Base-by-base conservation (phyloP, 2,797 vertebrate species). In the Hemibagrus guttatus region DNA sequence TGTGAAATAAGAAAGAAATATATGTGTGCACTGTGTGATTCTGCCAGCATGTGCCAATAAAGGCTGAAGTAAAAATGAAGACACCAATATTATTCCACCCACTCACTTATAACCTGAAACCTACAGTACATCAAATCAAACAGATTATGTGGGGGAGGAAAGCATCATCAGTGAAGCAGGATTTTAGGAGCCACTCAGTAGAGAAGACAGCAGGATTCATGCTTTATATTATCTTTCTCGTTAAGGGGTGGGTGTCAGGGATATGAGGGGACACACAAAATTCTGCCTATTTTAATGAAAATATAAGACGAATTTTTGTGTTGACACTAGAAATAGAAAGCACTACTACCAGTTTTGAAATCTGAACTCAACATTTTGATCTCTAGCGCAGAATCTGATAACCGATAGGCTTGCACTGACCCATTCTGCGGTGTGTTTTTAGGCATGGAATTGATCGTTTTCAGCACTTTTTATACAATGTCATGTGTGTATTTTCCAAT, bases 41-140 rank as follows among this genome's bases (percentile, higher is more conserved):
- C 84, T 84, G 80, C 83, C 69, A 86, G 80, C 75, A 86, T 85
- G 81, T 89, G 83, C 85, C 86, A 89, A 85, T 85, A 66, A 88
- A 81, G 89, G 68, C 84, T 83, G 75, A 82, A 85, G 80, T 87
- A 74, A 81, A 88, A 84, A 88, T 79, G 69, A 88, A 87, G 86
- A 86, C 74, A 87, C 80, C 63, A 69, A 87, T 84, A 89, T 89
- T 89, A 87, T 89, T 87, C 87, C 91, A 88, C 90, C 90, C 87
- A 86, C 90, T 90, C 87, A 88, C 64, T 84, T 89, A 87, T 84
- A 88, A 90, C 79, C 87, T 87, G 87, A 89, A 85, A 88, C 83
- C 83, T 85, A 88, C 86, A 86, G 61, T 86, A 87, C 87, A 89
- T 89, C 52, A 90, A 91, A 89, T 88, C 84, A 89, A 84, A 87